Conservation (phyloP, 2,888 invertebrate species). For the Macrophya annulata region DNA sequence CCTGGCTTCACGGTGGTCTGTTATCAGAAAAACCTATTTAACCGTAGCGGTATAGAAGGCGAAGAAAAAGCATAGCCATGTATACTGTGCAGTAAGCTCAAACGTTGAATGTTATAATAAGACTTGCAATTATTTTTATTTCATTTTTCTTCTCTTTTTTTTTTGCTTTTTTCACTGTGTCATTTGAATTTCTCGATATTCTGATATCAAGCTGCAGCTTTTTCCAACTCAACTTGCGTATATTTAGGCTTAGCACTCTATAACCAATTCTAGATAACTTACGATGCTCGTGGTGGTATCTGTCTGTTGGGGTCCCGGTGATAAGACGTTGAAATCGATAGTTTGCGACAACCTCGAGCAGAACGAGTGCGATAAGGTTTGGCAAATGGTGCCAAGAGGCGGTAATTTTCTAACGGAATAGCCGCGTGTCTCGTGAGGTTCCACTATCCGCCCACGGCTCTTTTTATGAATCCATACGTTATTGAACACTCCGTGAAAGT, state of each 20-base stretch:
- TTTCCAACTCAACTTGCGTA: background rate
- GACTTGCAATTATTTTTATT: background rate
- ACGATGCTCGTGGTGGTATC: conserved; percentile 31
- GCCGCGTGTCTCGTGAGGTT: conserved; percentile 47
- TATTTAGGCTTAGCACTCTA: conserved; percentile 26
- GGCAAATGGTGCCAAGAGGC: conserved; percentile 54
- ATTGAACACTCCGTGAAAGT: conserved; percentile 25
- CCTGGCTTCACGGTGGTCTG: conserved; percentile 11
- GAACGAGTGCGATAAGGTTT: conserved; percentile 57
- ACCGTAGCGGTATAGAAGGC: background rate
- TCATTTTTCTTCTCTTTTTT: background rate
- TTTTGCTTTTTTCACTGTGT: background rate
- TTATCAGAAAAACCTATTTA: conserved; percentile 5
- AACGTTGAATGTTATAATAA: background rate
- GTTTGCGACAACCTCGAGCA: conserved; percentile 52
- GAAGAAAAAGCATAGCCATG: background rate
- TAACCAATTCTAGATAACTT: conserved; percentile 52
- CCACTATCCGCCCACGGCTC: conserved; percentile 17
- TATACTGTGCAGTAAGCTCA: too few species aligned
- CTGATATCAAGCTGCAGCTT: background rate
- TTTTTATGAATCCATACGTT: conserved; percentile 44
- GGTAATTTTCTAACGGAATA: conserved; percentile 55
- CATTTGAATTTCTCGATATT: conserved; percentile 18
- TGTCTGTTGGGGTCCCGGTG: conserved; percentile 42
- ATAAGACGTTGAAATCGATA: conserved; percentile 56